Conservation (phyloP, 2,797 vertebrate genomes). For the Poeciliopsis paucimaculata region DNA sequence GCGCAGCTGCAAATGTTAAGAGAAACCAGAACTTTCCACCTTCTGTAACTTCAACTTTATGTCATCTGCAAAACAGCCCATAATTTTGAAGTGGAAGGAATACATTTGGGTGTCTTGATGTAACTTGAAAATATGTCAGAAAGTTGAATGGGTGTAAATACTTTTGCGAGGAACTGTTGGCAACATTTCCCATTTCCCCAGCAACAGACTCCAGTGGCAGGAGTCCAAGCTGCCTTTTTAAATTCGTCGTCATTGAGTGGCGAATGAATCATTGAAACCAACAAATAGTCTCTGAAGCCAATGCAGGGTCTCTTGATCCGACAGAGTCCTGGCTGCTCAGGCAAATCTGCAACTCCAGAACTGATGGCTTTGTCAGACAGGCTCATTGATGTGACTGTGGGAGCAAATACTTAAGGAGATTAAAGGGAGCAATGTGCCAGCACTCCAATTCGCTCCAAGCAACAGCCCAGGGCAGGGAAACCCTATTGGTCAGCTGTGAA, state of each 20-base stretch:
- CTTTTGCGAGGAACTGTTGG: background rate
- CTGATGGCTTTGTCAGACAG: constrained; percentile 61
- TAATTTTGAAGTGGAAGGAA: background rate
- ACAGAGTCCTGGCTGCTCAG: constrained; percentile 20
- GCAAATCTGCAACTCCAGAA: constrained; percentile 34
- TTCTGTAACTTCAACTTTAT: no score
- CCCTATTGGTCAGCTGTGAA: constrained; percentile 54
- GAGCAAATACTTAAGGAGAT: constrained; percentile 76
- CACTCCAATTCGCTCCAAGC: constrained; percentile 59
- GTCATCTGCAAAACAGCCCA: no score
- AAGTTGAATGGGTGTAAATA: background rate
- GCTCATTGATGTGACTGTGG: constrained; percentile 56
- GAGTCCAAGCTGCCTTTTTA: constrained; percentile 34
- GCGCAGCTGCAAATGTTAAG: background rate
- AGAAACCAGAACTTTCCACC: background rate
- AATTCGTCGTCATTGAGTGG: constrained; percentile 37
- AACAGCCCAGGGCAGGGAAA: constrained; percentile 34
- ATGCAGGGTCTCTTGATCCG: constrained; percentile 9
- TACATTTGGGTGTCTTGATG: background rate
- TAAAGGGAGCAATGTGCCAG: constrained; percentile 77
- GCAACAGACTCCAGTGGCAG: constrained; percentile 29
- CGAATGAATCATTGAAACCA: constrained; percentile 49
- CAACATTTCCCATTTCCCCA: constrained; percentile 34
- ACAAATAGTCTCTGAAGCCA: constrained; percentile 31
- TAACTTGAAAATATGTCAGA: background rate